Evolutionary conservation across 2,113 vertebrate species (phyloP), one percentile per base, ranked within the genome.

Genomic region (Chunga burmeisteri): DNA sequence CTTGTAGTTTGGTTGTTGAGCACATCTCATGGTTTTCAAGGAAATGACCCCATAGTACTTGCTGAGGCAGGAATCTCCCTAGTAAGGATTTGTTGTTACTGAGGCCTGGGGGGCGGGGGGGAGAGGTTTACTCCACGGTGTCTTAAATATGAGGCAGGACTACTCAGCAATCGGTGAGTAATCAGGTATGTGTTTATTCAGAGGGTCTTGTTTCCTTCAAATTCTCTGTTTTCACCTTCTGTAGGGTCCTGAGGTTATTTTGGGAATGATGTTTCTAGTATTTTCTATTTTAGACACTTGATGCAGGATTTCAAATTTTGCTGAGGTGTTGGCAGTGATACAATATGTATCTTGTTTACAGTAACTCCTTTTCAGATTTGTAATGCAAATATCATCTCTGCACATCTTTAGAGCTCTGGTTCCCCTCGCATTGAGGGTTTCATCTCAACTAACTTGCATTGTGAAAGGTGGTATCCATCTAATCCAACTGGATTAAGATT

Each of bases 291-390:
- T 42, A 23, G 75, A 29, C 8, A 3, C 40, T 62, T 42, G 47
- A 32, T 0, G 14, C 47, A 67, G 68, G 50, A 85, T 94, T 94
- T 87, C 29, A 74, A 6, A 6, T 63, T 63, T 29, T 68, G 47
- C 62, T 63, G 84, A 94, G 89, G 77, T 79, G 78, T 47, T 94
- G 87, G 70, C 91, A 90, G 73, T 61, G 81, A n/a, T 78, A 40
- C 72, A 90, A 32, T 52, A 7, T 38, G 22, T 78, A 46, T 34
- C 47, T 87, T 82, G 42, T 92, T 89, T 75, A 72, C 9, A 13
- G 59, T 50, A 85, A 52, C 55, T 91, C 44, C 52, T 88, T 75
- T 36, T 66, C 49, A 84, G 47, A 63, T 93, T 67, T 74, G 68
- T 71, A 21, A 63, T 79, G 86, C 44, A 90, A 40, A 68, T 89